Evolutionary conservation across 2,797 vertebrate species (phyloP), one percentile per base, ranked within the genome.

Genomic region (Helarctos malayanus): DNA sequence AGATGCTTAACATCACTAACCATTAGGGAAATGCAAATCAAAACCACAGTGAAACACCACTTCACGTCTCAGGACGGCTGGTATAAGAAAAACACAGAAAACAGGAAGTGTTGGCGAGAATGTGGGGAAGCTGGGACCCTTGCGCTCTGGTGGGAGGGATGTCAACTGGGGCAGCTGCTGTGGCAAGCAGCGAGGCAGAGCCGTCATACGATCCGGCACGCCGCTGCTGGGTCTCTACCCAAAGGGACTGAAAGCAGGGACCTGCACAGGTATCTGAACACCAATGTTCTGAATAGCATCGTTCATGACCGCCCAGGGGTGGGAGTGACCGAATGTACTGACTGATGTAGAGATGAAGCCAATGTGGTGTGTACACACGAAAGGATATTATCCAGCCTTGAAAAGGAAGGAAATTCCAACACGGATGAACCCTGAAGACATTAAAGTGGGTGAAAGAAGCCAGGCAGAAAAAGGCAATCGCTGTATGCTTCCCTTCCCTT

Each of bases 241-340:
- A 10, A 49, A 69, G 7, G 7, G 69, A 71, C 7, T 49, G 52
- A 41, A 59, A 41, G 41, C 2, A 52, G n/a, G 7, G 52, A 35
- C 32, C 10, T 15, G 1, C 29, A 29, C 13, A 35, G 14, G 3
- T 23, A 52, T 71, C 45, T 71, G 32, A 4, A 13, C 27, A 25
- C 45, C 7, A 0, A 14, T 7, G 87, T 29, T 38, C 23, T n/a
- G 14, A 54, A 38, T 1, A 38, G 45, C 19, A 65, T 29, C 16
- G 52, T 23, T 29, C n/a, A 45, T 11, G 45, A 5, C 18, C 3
- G 7, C 47, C 75, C 63, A 41, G 25, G 27, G 32, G 23, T 10
- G 4, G 27, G 10, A 7, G 6, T 10, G 18, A 65, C 41, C 10
- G 21, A 38, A 41, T 4, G 7, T 3, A 35, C 1, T 7, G 5